Base-by-base conservation (phyloP, 2,888 invertebrate genomes). In the Orthosia gothica region DNA sequence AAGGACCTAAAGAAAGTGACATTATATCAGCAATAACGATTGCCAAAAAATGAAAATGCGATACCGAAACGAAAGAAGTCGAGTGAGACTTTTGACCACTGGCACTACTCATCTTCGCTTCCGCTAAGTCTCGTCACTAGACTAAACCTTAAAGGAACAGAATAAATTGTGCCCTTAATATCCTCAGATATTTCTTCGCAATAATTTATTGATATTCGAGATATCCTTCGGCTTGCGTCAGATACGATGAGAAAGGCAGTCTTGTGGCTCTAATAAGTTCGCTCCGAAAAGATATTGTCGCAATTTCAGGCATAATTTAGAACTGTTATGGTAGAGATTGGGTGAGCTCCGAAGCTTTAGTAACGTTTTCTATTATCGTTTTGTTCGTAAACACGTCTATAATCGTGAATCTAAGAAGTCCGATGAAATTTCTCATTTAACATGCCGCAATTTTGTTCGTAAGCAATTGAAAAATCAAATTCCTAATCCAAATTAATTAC, bases 171-270 rank as follows among this genome's bases (percentile, higher is more conserved):
- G 55, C 12, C 62, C 55, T 15, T 63, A 63, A 66, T 72, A 67
- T 64, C 52, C 75, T 49, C 16, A 61, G 40, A 80, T 61, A 71
- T 82, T 71, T 82, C 67, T 68, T 49, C 18, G 59, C 55, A 61
- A 80, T 68, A 72, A 83, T 83, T 83, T 78, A 78, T 72, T 71
- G 83, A 68, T 62, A 57, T 68, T 68, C 15, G 26, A 61, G 62
- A 70, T 64, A 55, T 72, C 52, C 67, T 52, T 68, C 59, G 47
- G 52, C 47, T 82, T 59, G 20, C 47, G 62, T 20, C 52, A 40
- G 18, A 82, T 67, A 57, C 23, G 32, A 59, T 52, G 62, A 64
- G 59, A 50, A 50, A 58, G 26, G 52, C 52, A 74, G 50, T 47
- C 20, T 54, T 47, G 7, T 67, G 52, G 52, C 20, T 49, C 52